These are phyloP conservation scores for Momotus momota DNA, from an alignment of 2,797 vertebrate species.

Conservation along the genomic window DNA sequence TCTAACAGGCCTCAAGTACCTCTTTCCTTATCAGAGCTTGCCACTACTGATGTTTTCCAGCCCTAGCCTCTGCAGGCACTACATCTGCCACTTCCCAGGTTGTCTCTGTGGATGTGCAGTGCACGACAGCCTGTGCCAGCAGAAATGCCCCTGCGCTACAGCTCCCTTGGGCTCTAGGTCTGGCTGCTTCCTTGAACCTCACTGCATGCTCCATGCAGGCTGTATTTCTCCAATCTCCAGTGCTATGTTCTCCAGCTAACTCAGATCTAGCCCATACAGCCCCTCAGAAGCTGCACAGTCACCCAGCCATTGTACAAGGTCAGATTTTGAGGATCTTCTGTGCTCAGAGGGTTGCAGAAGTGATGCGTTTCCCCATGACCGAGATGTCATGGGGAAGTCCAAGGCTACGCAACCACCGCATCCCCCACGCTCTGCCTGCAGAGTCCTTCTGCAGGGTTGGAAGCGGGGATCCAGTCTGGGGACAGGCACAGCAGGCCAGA, in stretches of 20 bases:
- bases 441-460: background rate
- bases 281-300: background rate
- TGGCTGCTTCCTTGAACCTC: background rate
- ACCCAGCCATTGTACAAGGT: background rate
- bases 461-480: rapidly evolving
- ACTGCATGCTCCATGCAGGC: background rate
- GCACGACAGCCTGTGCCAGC: background rate
- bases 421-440: background rate
- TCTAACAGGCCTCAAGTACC: background rate
- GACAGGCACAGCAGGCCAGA: rapidly evolving
- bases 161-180: background rate
- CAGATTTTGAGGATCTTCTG: background rate
- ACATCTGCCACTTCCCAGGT: background rate
- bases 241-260: rapidly evolving
- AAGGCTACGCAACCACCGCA: rapidly evolving
- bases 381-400: rapidly evolving
- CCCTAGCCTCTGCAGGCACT: background rate
- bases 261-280: rapidly evolving
- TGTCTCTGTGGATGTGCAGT: background rate
- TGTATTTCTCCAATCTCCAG: background rate
- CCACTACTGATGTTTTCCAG: background rate
- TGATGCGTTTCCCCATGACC: background rate
- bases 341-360: background rate
- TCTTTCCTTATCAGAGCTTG: background rate
- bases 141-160: rapidly evolving